Conservation (phyloP, 35 echinoderm and acorn worm genomes). For the Hemicentrotus pulcherrimus region DNA sequence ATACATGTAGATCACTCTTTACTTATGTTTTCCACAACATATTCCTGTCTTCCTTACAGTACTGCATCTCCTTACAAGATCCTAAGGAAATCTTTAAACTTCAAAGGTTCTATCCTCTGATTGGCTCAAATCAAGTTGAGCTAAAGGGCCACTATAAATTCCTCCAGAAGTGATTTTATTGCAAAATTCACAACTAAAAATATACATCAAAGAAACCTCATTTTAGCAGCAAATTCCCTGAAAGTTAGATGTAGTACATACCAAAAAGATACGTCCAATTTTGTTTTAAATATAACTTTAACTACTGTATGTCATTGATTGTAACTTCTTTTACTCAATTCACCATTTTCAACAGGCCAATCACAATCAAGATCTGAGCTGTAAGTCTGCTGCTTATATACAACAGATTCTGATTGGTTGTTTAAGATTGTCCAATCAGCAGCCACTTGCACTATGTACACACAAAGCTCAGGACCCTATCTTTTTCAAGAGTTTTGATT, state of each 20-base stretch:
- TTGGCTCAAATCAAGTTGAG: not conserved
- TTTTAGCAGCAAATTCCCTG: not conserved
- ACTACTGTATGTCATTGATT: not conserved
- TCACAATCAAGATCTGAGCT: not conserved
- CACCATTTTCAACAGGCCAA: not conserved
- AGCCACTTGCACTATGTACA: no score
- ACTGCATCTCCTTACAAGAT: not conserved
- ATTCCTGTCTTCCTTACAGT: not conserved
- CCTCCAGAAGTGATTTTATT: not conserved
- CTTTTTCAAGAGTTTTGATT: no score
- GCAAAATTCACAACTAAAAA: not conserved
- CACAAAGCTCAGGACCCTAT: no score
- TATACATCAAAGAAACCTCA: not conserved
- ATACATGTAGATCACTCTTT: not conserved
- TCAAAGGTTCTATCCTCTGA: not conserved
- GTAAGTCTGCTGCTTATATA: no score
- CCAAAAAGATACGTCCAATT: not conserved
- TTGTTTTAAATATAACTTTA: not conserved
- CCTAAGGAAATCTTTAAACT: not conserved
- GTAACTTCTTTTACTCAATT: not conserved
- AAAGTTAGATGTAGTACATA: not conserved
- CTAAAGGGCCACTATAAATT: not conserved
- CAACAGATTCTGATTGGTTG: no score
- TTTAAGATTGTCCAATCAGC: no score
- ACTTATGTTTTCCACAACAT: not conserved